Conservation (phyloP, 2,888 invertebrate genomes). For the Pollenia griseotomentosa region DNA sequence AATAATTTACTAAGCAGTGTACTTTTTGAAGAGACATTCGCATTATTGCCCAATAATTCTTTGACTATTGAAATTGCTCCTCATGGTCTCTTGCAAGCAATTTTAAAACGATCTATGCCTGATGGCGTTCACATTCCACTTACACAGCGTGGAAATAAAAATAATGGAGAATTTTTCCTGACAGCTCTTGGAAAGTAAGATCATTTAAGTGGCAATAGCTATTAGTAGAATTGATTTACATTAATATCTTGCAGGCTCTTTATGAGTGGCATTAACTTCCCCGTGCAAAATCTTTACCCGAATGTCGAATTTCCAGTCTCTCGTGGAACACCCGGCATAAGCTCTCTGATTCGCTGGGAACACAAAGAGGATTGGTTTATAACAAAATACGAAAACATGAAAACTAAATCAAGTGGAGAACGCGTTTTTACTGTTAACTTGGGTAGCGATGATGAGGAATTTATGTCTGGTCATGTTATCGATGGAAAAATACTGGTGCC, state of each 20-base stretch:
- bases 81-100: slow-evolving; percentile 88
- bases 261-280: slow-evolving; percentile 89
- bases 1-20: slow-evolving; percentile 89
- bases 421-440: slow-evolving; percentile 87
- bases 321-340: slow-evolving; percentile 92
- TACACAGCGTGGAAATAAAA: slow-evolving; percentile 86
- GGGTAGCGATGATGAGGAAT: slow-evolving; percentile 88
- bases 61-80: slow-evolving; percentile 88
- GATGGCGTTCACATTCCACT: slow-evolving; percentile 86
- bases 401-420: slow-evolving; percentile 89
- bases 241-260: slow-evolving; percentile 86
- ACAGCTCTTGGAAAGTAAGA: slow-evolving; percentile 84
- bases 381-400: slow-evolving; percentile 88
- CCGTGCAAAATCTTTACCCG: slow-evolving; percentile 90
- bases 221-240: not conserved
- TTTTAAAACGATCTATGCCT: slow-evolving; percentile 86
- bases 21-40: slow-evolving; percentile 87
- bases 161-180: slow-evolving; percentile 82
- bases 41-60: slow-evolving; percentile 87
- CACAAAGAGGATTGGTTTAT: slow-evolving; percentile 88
- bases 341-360: slow-evolving; percentile 93
- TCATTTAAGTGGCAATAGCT: not conserved
- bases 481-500: slow-evolving; percentile 90
- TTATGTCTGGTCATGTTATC: slow-evolving; percentile 91
- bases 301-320: slow-evolving; percentile 91